Evolutionary conservation across 1,140 invertebrate species (phyloP).

Genomic region (Cecropterus lyciades): DNA sequence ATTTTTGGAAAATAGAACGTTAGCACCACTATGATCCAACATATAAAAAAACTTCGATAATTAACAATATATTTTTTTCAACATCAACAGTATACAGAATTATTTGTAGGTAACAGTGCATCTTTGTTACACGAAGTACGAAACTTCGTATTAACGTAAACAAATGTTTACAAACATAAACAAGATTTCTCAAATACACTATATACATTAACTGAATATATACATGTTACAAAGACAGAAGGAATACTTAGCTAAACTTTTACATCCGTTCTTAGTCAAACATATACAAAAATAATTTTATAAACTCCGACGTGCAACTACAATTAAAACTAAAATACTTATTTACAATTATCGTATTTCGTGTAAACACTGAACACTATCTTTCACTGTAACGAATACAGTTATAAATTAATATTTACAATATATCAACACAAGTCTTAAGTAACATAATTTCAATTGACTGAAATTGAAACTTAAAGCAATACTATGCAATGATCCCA

Average conservation of each 20-base stretch:
- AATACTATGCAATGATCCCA: constrained; percentile 59
- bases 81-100: neutral
- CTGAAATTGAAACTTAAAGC: constrained; percentile 58
- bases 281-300: constrained; percentile 19
- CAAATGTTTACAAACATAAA: no score
- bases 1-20: constrained; percentile 31
- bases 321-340: constrained; percentile 29
- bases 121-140: no score
- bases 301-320: constrained; percentile 2
- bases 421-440: constrained; percentile 56
- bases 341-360: constrained; percentile 31
- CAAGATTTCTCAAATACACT: neutral
- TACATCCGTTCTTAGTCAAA: neutral
- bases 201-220: constrained; percentile 2
- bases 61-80: constrained; percentile 11
- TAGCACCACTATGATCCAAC: constrained; percentile 59
- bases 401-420: constrained; percentile 79
- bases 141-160: no score
- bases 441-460: constrained; percentile 55
- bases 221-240: constrained; percentile 13
- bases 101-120: neutral
- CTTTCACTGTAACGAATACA: constrained; percentile 61
- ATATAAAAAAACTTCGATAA: constrained; percentile 5
- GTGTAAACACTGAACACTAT: constrained; percentile 35
- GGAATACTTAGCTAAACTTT: neutral